phyloP scores from a whole-genome alignment of 2,113 vertebrate species.

The Hippoglossus stenolepis region DNA sequence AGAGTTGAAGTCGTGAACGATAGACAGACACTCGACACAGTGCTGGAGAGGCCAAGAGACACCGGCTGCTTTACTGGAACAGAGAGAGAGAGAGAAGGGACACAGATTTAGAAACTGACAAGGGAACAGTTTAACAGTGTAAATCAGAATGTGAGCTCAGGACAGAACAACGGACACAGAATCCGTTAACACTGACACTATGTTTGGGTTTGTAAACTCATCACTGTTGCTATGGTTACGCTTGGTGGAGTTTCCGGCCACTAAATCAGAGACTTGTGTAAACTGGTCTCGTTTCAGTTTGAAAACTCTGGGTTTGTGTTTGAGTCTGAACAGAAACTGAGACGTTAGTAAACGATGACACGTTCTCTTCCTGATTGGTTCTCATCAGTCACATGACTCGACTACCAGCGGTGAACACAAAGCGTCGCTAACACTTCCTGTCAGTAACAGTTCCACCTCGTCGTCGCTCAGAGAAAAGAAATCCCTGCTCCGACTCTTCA shows the following conservation, averaged over 20 bases:
- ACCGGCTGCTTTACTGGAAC: background rate
- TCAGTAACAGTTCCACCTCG: no score
- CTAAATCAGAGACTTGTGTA: no score
- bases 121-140: no score
- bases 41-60: background rate
- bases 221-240: no score
- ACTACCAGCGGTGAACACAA: background rate
- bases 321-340: background rate
- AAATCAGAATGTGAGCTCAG: background rate
- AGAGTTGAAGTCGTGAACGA: background rate
- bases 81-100: background rate
- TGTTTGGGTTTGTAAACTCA: background rate
- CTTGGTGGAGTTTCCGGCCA: no score
- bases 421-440: no score
- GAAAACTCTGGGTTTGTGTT: no score
- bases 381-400: background rate
- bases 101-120: no score
- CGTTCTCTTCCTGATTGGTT: background rate
- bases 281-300: no score
- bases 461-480: no score
- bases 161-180: background rate
- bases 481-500: no score
- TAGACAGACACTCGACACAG: slow-evolving; percentile 65
- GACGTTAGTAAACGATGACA: background rate
- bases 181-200: no score